Evolutionary conservation across 2,113 vertebrate genomes (phyloP), one percentile per base, ranked within the genome.

Genomic region (Lasiurus cinereus): DNA sequence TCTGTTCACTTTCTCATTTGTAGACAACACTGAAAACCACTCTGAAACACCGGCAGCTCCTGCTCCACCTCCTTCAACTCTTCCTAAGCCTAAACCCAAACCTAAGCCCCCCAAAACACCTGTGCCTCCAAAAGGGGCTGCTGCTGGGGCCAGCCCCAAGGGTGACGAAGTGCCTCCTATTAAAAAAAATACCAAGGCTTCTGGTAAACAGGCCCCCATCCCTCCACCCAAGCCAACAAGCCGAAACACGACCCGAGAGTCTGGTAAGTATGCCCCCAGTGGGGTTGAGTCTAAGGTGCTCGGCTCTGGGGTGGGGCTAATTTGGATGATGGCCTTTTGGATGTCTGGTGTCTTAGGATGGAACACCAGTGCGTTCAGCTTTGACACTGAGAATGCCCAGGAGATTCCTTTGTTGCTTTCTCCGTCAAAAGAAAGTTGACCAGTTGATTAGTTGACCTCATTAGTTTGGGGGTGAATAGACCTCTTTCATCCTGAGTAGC

Each of bases 121-220:
- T 69, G 97, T 96, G 94, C 98, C 98, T 94, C 98, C 99, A 78
- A 98, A 99, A 98, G 99, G 98, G 97, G 83, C 98, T 89, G 72
- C 98, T 33, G 76, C 98, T 80, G 98, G 98, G 91, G 80, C 97
- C 64, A 97, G 97, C 95, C 98, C 98, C 98, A 99, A 98, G 98
- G 99, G 98, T 97, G 99, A 99, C 0, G 98, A 98, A 96, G 97
- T 98, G 91, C 88, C 98, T 98, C 98, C 98, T 59, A 98, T 97
- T 98, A 99, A 99, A 99, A 99, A 99, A 98, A 96, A 97, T 90
- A 95, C 98, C 97, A 99, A 99, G 98, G 97, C 98, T 97, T 95
- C 99, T 97, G 98, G 97, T 98, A 99, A 99, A 98, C 99, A 98
- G 98, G 98, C 97, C 96, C 97, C 99, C 86, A 83, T 98, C 96